Conservation (phyloP, 2,113 vertebrate species). For the Centropus bengalensis region DNA sequence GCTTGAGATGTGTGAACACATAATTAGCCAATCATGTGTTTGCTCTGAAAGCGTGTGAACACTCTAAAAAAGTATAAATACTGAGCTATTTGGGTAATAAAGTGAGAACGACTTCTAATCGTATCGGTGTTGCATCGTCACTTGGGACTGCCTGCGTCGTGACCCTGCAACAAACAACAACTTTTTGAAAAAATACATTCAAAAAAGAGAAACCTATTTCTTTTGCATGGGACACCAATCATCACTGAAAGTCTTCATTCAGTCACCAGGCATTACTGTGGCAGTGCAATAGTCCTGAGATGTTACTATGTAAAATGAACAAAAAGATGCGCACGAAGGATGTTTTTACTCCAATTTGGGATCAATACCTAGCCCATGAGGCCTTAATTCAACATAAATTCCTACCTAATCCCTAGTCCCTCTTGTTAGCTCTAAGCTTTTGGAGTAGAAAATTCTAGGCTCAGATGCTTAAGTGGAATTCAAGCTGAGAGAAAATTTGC, state of each 20-base stretch:
- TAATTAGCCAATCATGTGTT: no score
- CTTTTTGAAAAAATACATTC: neutral
- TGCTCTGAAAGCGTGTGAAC: no score
- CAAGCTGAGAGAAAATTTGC: neutral
- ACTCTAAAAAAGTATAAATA: no score
- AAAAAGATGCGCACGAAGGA: neutral
- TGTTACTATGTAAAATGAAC: neutral
- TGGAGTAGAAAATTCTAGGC: neutral
- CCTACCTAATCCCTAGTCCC: neutral
- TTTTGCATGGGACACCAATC: neutral
- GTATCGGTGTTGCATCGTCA: no score
- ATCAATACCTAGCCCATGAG: neutral
- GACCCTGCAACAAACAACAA: no score
- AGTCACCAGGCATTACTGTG: rapidly evolving
- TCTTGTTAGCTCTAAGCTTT: neutral
- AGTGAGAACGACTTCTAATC: no score
- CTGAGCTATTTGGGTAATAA: no score
- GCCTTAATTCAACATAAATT: neutral
- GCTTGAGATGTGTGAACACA: no score
- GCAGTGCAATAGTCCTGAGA: neutral
- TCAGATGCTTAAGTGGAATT: neutral
- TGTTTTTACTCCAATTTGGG: neutral
- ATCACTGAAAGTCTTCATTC: neutral
- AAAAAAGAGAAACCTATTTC: neutral
- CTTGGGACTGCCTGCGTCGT: no score